Base-by-base conservation (phyloP, 2,888 invertebrate genomes). In the Drosophila neoperkinsi region DNA sequence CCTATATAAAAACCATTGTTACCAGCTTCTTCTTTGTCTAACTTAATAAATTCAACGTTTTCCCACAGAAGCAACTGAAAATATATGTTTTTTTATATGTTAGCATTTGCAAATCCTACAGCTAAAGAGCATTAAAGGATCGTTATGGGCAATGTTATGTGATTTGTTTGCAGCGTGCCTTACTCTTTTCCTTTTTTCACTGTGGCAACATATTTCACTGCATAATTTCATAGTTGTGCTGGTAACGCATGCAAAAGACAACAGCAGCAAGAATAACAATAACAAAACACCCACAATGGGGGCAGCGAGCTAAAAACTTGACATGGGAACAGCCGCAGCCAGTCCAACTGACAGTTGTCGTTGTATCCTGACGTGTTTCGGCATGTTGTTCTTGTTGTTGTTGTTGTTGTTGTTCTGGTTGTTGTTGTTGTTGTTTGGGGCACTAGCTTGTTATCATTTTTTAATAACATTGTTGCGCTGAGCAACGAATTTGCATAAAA, bases 391-490 rank as follows among this genome's bases (percentile, higher is more conserved):
- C 41, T 57, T 71, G 34, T 49, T 50, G 41, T 30, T 64, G 52
- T 41, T 65, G 59, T 49, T 71, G 21, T 55, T 57, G 38, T 30
- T 64, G 52, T 41, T 65, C 58, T 49, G 70, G 21, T 55, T 57
- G 38, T 56, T 28, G 28, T 10, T 62, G 52, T 36, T 63, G 71
- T 56, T 70, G 67, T 55, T 73, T 70, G 68, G 71, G 79, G 66
- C 71, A 63, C 74, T 73, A 74, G 75, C 84, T 87, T 87, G 90
- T 87, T 87, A 90, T 87, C 87, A 90, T 90, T 90, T 87, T 90
- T 87, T 87, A 90, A 87, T 87, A 88, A 85, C 88, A 90, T 88
- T 90, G 81, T 88, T 88, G 79, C 84, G 88, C 84, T 82, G 84
- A 80, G 88, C 72, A 77, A 70, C 80, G 65, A 76, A 88, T 88